Evolutionary conservation across 2,888 invertebrate species (phyloP), one percentile per base, ranked within the genome.

Genomic region (Tipula confusa): DNA sequence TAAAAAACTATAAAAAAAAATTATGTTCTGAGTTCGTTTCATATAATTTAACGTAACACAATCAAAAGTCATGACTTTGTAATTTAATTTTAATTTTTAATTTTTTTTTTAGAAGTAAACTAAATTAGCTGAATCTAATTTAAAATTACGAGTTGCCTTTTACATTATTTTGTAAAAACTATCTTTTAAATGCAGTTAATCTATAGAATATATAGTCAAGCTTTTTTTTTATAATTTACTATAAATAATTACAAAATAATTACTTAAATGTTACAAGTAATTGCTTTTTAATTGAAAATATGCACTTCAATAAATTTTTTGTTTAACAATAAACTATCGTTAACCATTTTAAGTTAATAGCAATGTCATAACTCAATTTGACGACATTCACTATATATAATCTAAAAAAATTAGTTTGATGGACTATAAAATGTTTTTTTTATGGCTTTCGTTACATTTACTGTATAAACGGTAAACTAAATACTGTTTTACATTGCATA

Each of bases 51-150:
- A 64, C 64, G 64, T 24, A 64, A 24, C 64, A 64, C 64, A 64
- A 64, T 64, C 64, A 64, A 64, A 24, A 64, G 64, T 64, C 64
- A 64, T 64, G 64, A 64, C 64, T 64, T 64, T 64, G 64, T 24
- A 64, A 64, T 64, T 64, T 64, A 64, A 24, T 64, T 64, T n/a
- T 64, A 38, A 43, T 43, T 43, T 11, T 24, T 24, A 64, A 64
- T 9, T 24, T 24, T 64, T 24, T 9, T 64, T 24, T 64, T 24
- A 24, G 3, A 31, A 31, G 24, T 64, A 24, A 64, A 64, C 2
- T 64, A 64, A 64, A 64, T 24, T 64, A 64, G 64, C 64, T 64
- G 24, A 24, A 64, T 64, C 64, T 64, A 64, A 64, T 64, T 64
- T 64, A 24, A 64, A 24, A 64, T 64, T 24, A 64, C 24, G 24